Base-by-base conservation (phyloP, 2,797 vertebrate genomes). In the Acestrorhynchus altus region DNA sequence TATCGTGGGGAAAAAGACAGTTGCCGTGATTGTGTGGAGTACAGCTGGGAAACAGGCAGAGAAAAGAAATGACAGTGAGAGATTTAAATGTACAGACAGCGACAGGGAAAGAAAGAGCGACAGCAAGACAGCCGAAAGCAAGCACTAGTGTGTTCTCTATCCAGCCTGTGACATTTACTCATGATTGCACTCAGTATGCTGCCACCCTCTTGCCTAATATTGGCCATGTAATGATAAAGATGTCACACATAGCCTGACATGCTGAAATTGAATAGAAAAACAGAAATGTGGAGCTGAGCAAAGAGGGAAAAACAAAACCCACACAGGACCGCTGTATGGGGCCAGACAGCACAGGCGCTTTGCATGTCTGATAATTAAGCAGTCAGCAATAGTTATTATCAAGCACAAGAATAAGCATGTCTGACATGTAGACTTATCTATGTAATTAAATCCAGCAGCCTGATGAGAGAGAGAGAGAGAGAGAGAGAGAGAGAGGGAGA, bases 401-500 rank as follows among this genome's bases (percentile, higher is more conserved):
- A 81, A 61, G 57, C 60, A 46, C 49, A 59, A 83, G 75, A 76
- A 81, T 77, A 79, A 78, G 78, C 73, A 74, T 65, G 77, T 74
- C 78, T 85, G 83, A 83, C 81, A 74, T 24, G 47, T 74, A 72
- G 78, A 78, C 64, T 89, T 84, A 90, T 90, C 84, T 90, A 79
- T 88, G 86, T 89, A 89, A 87, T 90, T 89, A 86, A 81, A 87
- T 83, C 77, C 76, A 89, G 83, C 79, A 83, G 80, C 84, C 83
- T 83, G 78, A 86, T 81, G 81, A 85, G 73, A 49, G 67, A 10
- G 59, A 59, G 57, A 47, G 67, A 75, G 39, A 56, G 66, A 84
- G 83, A 86, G 76, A 79, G 56, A 51, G 78, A 63, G 63, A 83
- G 83, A 74, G 64, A 61, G 24, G 46, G 66, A 84, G 83, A 86